Percentiles rank a stretch among this genome's conserved stretches.
Conservation (phyloP, 2,113 vertebrate genomes). For the Silurus meridionalis region DNA sequence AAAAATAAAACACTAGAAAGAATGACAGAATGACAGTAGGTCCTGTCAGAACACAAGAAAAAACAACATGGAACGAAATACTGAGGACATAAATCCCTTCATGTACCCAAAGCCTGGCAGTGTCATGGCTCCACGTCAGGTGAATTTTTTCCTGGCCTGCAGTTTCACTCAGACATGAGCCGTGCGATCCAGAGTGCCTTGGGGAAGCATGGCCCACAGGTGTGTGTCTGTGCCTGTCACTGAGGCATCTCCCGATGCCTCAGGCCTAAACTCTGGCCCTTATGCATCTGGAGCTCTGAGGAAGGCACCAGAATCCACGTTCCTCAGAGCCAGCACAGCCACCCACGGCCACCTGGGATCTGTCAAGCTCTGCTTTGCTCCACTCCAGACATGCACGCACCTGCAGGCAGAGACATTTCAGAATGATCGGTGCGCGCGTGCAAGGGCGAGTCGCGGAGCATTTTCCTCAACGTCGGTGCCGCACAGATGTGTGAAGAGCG, state of each 20-base stretch:
- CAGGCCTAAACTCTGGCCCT: constrained; percentile 41
- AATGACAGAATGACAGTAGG: neutral
- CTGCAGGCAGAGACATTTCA: constrained; percentile 7
- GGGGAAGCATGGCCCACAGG: constrained; percentile 37
- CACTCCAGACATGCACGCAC: constrained; percentile 26
- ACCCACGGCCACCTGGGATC: constrained; percentile 53
- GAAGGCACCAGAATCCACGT: constrained; percentile 2
- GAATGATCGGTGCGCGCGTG: constrained; percentile 9
- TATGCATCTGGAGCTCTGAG: constrained; percentile 38
- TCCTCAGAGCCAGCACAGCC: constrained; percentile 27
- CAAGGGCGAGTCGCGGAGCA: constrained; percentile 15
- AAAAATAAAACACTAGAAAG: neutral
- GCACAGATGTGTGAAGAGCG: constrained; percentile 12
- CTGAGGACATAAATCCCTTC: neutral
- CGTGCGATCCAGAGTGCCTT: constrained; percentile 32
- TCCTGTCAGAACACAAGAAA: neutral
- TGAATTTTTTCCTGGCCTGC: constrained; percentile 27
- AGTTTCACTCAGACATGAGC: constrained; percentile 27
- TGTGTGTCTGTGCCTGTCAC: constrained; percentile 51
- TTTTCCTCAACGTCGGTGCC: constrained; percentile 30
- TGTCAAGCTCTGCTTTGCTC: constrained; percentile 40
- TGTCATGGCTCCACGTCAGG: constrained; percentile 25
- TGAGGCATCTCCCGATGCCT: constrained; percentile 38
- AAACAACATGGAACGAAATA: neutral
- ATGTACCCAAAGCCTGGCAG: constrained; percentile 33